phyloP scores from a whole-genome alignment of 2,113 vertebrate species.

The Echinops telfairi region DNA sequence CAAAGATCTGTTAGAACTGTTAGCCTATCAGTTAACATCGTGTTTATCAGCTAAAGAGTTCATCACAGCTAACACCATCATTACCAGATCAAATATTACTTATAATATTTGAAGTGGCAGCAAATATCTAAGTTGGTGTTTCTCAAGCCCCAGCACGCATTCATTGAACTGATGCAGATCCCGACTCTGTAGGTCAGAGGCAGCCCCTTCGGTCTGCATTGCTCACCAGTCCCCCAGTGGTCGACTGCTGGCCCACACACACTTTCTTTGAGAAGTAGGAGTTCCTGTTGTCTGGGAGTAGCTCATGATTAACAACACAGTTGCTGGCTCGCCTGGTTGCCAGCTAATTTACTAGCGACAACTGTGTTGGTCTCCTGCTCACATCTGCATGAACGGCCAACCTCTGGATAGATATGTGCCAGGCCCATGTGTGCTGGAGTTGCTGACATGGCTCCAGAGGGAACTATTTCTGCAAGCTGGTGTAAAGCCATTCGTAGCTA shows the following conservation, averaged over 20 bases:
- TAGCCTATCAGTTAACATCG: not conserved
- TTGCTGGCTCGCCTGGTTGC: not conserved
- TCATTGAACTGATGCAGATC: not conserved
- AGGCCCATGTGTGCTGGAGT: too few relatives aligned
- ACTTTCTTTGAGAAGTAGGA: not conserved
- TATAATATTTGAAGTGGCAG: not conserved
- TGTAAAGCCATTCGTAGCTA: not conserved
- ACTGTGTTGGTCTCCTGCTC: not conserved
- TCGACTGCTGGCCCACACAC: not conserved
- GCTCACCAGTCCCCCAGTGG: not conserved
- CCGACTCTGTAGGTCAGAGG: not conserved
- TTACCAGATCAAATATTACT: not conserved
- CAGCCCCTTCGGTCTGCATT: not conserved
- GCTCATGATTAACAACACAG: not conserved
- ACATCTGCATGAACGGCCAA: too few relatives aligned
- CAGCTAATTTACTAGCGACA: not conserved
- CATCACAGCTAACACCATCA: not conserved
- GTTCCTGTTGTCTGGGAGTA: fast-evolving
- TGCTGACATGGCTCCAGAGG: not conserved
- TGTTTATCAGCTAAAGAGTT: not conserved
- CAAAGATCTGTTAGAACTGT: not conserved
- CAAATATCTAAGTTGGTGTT: not conserved
- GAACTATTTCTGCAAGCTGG: fast-evolving
- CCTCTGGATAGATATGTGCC: not conserved
- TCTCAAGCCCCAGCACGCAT: not conserved